These are phyloP conservation scores for Pachycephala philippinensis DNA, from an alignment of 2,113 vertebrate genomes.

Conservation along the genomic window DNA sequence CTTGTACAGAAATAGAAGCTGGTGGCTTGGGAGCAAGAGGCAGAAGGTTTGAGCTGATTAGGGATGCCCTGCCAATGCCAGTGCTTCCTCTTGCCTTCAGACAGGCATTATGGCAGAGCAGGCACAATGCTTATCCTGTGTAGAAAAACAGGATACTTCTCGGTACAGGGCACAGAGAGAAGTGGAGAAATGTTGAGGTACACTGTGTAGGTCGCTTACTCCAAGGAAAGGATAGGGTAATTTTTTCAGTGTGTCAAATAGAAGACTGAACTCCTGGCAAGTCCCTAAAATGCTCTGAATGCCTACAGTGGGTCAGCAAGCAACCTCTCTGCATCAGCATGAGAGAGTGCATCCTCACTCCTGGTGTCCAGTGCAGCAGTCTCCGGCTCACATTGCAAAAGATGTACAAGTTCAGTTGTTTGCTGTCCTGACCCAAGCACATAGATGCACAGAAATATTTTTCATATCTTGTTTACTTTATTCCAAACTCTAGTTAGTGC, in stretches of 20 bases:
- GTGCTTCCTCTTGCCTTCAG: not conserved
- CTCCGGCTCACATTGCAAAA: not conserved
- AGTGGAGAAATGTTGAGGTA: not conserved
- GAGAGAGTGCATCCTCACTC: not conserved
- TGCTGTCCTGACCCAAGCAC: not conserved
- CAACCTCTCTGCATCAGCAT: not conserved
- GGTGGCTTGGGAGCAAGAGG: not conserved
- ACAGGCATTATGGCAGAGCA: not conserved
- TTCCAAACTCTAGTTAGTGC: not conserved
- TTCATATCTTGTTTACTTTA: not conserved
- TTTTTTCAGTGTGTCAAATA: not conserved
- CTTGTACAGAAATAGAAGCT: not conserved
- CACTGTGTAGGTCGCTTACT: not conserved
- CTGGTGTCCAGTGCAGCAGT: not conserved
- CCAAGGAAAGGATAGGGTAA: not conserved
- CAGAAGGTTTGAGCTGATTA: slow-evolving; percentile 15
- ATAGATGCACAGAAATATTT: not conserved
- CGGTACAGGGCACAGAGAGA: not conserved
- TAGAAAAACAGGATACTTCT: not conserved
- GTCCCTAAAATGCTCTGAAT: not conserved
- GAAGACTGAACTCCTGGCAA: not conserved
- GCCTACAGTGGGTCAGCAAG: not conserved
- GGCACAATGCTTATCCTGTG: not conserved
- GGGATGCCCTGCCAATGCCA: not conserved
- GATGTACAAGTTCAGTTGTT: not conserved